These are phyloP conservation scores for Microcebus lehilahytsara DNA, from an alignment of 2,113 vertebrate species.

Conservation along the genomic window DNA sequence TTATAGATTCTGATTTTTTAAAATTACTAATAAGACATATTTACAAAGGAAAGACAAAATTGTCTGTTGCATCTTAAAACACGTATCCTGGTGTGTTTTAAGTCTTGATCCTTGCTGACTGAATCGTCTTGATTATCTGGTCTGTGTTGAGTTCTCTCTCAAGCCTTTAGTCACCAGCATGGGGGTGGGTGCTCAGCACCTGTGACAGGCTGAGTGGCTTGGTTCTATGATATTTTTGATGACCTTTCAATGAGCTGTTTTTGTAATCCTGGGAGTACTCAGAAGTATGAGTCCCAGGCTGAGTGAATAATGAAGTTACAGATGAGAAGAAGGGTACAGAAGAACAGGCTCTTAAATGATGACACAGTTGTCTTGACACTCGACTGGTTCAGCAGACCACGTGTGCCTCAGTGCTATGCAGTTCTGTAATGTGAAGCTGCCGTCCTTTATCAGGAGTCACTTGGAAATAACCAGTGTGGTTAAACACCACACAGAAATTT, in stretches of 20 bases:
- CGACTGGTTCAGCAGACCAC: not conserved
- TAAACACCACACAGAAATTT: not conserved
- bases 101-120: not conserved
- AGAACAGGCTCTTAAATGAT: not conserved
- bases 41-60: not conserved
- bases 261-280: not conserved
- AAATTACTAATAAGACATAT: not conserved
- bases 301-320: not conserved
- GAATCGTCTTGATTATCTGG: not conserved
- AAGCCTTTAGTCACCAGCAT: not conserved
- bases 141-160: not conserved
- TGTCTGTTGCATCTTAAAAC: not conserved
- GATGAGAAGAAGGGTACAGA: not conserved
- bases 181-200: not conserved
- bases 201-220: not conserved
- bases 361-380: not conserved
- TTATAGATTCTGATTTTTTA: not conserved
- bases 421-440: not conserved
- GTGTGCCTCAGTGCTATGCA: fast-evolving
- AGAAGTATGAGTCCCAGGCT: not conserved
- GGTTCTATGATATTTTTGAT: not conserved
- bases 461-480: not conserved
- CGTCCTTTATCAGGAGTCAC: not conserved
- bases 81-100: not conserved
- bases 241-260: not conserved